Percentiles rank a stretch among this genome's conserved stretches.
Conservation (phyloP, 23 tunicate species). For the Styela clava region DNA sequence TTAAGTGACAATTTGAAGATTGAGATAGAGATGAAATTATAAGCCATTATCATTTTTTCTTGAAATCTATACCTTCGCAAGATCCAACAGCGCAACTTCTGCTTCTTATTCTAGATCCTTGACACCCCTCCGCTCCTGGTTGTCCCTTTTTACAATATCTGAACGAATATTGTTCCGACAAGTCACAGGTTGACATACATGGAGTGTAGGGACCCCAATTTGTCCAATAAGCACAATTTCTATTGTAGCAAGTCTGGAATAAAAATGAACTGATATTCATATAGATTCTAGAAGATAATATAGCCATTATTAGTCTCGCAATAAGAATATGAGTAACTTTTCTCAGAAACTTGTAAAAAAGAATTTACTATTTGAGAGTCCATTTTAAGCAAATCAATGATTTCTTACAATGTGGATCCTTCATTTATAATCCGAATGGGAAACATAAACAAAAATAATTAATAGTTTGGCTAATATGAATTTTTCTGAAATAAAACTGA, state of each 20-base stretch:
- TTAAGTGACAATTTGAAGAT: neutral
- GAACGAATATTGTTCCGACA: constrained; percentile 18
- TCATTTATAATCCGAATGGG: no score
- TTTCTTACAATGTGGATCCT: no score
- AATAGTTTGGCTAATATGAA: no score
- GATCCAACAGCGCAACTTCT: constrained; percentile 6
- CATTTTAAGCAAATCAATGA: no score
- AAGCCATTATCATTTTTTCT: no score
- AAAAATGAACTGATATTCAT: neutral
- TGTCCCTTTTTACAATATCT: constrained; percentile 4
- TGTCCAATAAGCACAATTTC: constrained; percentile 25
- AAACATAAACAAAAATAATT: no score
- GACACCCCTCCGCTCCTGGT: constrained; percentile 19
- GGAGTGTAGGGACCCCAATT: constrained; percentile 23
- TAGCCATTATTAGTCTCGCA: neutral
- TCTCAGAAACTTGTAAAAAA: no score
- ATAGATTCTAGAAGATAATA: neutral
- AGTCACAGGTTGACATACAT: constrained; percentile 13
- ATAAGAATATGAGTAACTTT: neutral
- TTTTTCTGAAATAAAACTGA: no score
- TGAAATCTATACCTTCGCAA: constrained; percentile 28
- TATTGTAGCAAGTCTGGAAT: constrained; percentile 13
- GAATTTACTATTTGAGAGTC: no score
- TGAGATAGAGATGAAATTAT: no score
- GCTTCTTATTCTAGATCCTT: constrained; percentile 14